Evolutionary conservation across 2,888 invertebrate species (phyloP).

Genomic region (Dicycla oo): DNA sequence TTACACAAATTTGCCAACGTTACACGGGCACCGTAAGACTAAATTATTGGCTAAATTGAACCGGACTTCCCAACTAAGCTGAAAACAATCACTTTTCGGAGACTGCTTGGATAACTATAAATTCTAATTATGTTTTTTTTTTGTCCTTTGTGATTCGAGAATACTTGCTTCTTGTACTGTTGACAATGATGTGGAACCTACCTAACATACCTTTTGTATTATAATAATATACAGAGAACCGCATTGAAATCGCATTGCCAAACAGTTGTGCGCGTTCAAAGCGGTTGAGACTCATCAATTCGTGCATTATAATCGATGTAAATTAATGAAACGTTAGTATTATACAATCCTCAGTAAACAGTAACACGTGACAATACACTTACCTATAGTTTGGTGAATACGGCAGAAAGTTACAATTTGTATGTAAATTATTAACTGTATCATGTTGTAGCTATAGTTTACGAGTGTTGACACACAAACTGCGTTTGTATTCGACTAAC

Average conservation of each 20-base stretch:
- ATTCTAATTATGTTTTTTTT: conserved; percentile 25
- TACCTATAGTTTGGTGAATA: conserved; percentile 89
- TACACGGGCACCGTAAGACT: conserved; percentile 42
- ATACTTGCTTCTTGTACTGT: conserved; percentile 49
- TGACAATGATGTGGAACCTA: conserved; percentile 47
- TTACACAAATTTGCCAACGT: conserved; percentile 49
- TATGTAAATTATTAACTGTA: conserved; percentile 78
- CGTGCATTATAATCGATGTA: conserved; percentile 68
- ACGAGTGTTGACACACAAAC: conserved; percentile 79
- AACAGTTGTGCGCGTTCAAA: conserved; percentile 35
- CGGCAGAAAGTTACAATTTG: conserved; percentile 87
- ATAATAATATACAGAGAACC: conserved; percentile 37
- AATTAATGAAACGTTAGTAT: conserved; percentile 78
- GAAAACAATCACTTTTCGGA: conserved; percentile 39
- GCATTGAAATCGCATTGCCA: conserved; percentile 34
- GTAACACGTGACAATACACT: conserved; percentile 89
- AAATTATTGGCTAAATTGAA: conserved; percentile 31
- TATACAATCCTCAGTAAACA: conserved; percentile 85
- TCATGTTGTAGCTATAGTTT: conserved; percentile 78
- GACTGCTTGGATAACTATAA: conserved; percentile 45
- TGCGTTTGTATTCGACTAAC: conserved; percentile 76
- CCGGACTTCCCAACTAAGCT: conserved; percentile 17
- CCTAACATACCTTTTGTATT: conserved; percentile 42
- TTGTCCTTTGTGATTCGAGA: conserved; percentile 23
- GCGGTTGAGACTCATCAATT: conserved; percentile 36